Evolutionary conservation across 2,888 invertebrate genomes (phyloP), one percentile per base, ranked within the genome.

Genomic region (Drosophila lutescens): DNA sequence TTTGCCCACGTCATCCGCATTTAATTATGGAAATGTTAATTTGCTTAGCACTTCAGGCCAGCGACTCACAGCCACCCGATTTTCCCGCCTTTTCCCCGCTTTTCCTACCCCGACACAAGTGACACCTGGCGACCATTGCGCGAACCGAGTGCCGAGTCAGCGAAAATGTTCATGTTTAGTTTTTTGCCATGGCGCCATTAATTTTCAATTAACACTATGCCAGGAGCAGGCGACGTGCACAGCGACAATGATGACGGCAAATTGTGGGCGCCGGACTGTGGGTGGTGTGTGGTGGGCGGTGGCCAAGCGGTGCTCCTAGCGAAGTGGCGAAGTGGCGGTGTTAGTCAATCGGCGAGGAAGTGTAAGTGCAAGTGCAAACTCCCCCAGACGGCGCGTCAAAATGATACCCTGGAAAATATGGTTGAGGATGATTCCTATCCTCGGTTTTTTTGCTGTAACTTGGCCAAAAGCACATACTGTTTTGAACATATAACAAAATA

Each of bases 131-230:
- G 82, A 62, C 68, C 61, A 71, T 70, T 66, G 40, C 44, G 44
- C 44, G 44, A 23, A 44, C 12, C 60, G 40, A 55, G 60, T 30
- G 65, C 49, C 59, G 79, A 68, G 78, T 78, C 84, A 80, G 85
- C 88, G 86, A 82, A 71, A 72, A 85, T 74, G 54, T 85, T 78
- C 79, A 79, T 80, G 84, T 79, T 85, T 80, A 88, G 84, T 88
- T 88, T 88, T 86, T 80, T 54, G 84, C 86, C 87, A 76, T 79
- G 74, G 88, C 84, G 68, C 85, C 84, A 85, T 85, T 85, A 85
- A 85, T 86, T 85, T 85, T 85, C 84, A 85, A 85, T 85, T 85
- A 85, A 85, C 84, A 86, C 88, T 76, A 72, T 73, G 81, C 84
- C 84, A 86, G 77, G 46, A 74, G 73, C 86, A 83, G 83, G 71